A percentile compares a stretch with the other conserved stretches of the same genome.
Conservation (phyloP, 2,888 invertebrate species). For the Osedax frankpressi region DNA sequence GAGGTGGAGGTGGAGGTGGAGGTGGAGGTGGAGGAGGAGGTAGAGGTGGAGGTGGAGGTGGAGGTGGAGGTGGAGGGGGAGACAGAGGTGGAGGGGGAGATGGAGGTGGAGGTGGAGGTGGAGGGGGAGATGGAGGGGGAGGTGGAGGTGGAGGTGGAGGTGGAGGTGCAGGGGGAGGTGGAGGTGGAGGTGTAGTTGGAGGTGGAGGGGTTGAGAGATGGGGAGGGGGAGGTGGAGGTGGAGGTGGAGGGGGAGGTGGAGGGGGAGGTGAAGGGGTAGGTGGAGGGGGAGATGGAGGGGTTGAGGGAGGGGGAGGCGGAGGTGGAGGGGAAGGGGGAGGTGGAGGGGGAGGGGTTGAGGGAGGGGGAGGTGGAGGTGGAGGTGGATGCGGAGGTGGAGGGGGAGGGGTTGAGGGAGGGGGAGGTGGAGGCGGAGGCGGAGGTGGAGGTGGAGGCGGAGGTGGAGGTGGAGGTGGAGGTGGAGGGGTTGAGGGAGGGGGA, state of each 20-base stretch:
- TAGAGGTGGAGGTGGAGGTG: neutral
- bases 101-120: neutral
- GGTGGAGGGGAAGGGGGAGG: neutral
- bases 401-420: neutral
- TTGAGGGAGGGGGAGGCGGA: neutral
- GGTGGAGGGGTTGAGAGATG: neutral
- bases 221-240: neutral
- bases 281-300: neutral
- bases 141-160: neutral
- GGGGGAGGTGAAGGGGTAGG: neutral
- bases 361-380: neutral
- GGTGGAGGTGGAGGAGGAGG: too few species aligned
- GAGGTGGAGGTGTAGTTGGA: neutral
- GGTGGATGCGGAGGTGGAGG: neutral
- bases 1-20: too few species aligned
- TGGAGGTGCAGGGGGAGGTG: neutral
- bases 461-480: neutral
- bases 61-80: neutral
- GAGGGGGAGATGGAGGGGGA: neutral
- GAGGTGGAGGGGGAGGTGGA: neutral
- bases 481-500: neutral
- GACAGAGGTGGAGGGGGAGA: neutral
- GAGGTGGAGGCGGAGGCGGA: neutral
- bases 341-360: neutral
- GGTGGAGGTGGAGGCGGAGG: neutral